These are phyloP conservation scores for Thereva unica DNA, from an alignment of 2,888 invertebrate species.

Conservation along the genomic window DNA sequence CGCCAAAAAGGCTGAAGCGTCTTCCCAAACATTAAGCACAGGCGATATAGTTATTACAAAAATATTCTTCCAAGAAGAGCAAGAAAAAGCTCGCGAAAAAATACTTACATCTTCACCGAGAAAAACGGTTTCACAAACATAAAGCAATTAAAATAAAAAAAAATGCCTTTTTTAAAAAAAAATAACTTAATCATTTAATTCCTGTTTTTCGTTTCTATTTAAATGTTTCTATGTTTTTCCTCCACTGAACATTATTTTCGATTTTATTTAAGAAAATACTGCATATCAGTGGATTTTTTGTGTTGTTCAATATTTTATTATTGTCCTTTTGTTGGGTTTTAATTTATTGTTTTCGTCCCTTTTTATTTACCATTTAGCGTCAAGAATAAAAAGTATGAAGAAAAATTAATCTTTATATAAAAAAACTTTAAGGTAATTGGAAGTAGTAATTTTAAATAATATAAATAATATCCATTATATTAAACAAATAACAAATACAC, in stretches of 20 bases:
- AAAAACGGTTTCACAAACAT: constrained; percentile 43
- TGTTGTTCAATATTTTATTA: constrained; percentile 19
- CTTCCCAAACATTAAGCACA: constrained; percentile 82
- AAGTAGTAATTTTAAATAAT: too few species aligned
- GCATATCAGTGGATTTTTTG: constrained; percentile 21
- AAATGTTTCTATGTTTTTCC: background rate
- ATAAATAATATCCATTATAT: too few species aligned
- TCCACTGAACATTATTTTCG: constrained; percentile 29
- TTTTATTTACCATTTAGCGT: constrained; percentile 7
- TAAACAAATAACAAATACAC: too few species aligned
- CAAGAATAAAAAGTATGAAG: background rate
- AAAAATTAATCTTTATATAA: too few species aligned
- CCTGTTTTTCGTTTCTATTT: too few species aligned
- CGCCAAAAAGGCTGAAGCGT: constrained; percentile 63
- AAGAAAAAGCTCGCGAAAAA: constrained; percentile 62
- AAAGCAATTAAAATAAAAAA: background rate
- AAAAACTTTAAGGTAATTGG: too few species aligned
- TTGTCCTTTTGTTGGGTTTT: constrained; percentile 11
- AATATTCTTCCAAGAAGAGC: constrained; percentile 68
- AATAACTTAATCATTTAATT: too few species aligned
- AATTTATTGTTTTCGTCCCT: constrained; percentile 13
- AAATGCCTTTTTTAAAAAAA: too few species aligned
- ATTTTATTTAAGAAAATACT: constrained; percentile 12
- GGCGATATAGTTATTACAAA: constrained; percentile 91
- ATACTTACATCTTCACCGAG: constrained; percentile 61